Evolutionary conservation across 2,797 vertebrate species (phyloP), one percentile per base, ranked within the genome.

Genomic region (Podarcis lilfordi): DNA sequence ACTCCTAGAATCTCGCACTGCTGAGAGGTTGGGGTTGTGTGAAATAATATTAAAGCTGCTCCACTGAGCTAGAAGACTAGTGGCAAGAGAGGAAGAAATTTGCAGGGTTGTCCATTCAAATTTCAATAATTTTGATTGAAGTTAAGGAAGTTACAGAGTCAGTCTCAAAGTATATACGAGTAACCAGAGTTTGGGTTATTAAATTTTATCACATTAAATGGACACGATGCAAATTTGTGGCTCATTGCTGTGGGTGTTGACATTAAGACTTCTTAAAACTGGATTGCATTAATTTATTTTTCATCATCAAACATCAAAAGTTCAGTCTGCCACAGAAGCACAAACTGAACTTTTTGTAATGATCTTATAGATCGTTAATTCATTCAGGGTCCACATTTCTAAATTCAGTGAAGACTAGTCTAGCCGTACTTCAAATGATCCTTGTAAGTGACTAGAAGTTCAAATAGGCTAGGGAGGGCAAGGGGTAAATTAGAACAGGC

Each of bases 391-490:
- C n/a, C 5, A 75, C 72, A 81, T 81, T 77, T 77, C 0, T 21
- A 85, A 82, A 61, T 8, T 25, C 23, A 81, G 10, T 43, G 79
- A 86, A 1, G 68, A 35, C 91, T 87, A 1, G 64, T 80, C 74
- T 0, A 88, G 11, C 4, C 82, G 0, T 50, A 79, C 15, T 92
- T 71, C 82, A 84, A 83, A 86, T 61, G 37, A 88, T 82, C 17
- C 87, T 13, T 88, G 80, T n/a, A 78, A 89, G 4, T 81, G 23
- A 76, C 17, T 87, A 89, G 29, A 8, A 66, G 29, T 86, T 10
- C 1, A 83, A 11, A 3, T 72, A 90, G 25, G 55, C 2, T 85
- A 3, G 4, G 32, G 23, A n/a, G 5, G 13, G 76, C 1, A 89
- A 90, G 83, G 89, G 89, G 13, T 80, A 5, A 61, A 87, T 1